Base-by-base conservation (phyloP, 2,113 vertebrate species). In the Lamprotornis superbus region DNA sequence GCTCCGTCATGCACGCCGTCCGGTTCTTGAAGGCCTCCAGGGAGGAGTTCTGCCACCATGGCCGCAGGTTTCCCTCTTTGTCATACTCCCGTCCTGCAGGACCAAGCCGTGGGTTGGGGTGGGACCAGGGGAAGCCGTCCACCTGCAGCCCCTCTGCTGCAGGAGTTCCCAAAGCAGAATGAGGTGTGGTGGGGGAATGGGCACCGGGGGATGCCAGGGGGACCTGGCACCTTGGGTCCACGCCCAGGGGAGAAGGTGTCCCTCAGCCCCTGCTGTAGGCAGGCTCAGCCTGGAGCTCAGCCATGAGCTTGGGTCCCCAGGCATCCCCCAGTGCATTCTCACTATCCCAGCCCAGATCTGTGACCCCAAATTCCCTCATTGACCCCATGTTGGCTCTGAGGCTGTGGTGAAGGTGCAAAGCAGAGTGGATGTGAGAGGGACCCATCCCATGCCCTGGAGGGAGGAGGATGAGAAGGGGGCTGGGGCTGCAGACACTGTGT, bases 31-130 rank as follows among this genome's bases (percentile, higher is more conserved):
- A 99, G 16, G 98, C 98, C 3, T 99, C 98, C 95, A 99, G 97
- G 0, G 99, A 99, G 5, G 98, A 98, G 89, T 99, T 99, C 97
- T 99, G 99, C 99, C 99, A 99, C 99, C 99, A 99, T 0, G 99
- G 98, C 83, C 99, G 97, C 91, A 99, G 92, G 97, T 99, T 99
- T 11, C 99, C 99, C 69, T 99, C 99, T 93, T 99, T 99, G 93
- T 99, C 99, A 2, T 99, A 99, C 92, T 99, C 99, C 0, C 99
- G 98, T 49, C 99, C 99, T 99, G 97, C 13, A 20, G 50, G 55
- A 88, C 30, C 17, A 1, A 65, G 50, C n/a, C 5, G 0, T 60
- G 81, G 17, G 28, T 46, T 11, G 27, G 47, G 31, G 13, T 52
- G 83, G 61, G 42, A 37, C 61, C 8, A 3, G 53, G 56, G 63